Conservation (phyloP, 2,113 vertebrate species). For the Tragulus kanchil region DNA sequence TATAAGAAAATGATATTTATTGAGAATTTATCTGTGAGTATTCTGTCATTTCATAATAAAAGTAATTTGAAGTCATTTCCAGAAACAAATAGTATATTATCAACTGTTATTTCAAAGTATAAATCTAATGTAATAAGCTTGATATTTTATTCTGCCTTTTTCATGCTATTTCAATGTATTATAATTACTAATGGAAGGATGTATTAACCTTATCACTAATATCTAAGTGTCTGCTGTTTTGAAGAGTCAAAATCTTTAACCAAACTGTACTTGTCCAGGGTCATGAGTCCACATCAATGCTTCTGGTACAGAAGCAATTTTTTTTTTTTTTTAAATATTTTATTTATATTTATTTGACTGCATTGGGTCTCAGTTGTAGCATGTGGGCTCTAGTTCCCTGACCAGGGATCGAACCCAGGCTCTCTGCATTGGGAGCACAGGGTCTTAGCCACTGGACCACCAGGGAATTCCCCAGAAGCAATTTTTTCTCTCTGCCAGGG, state of each 20-base stretch:
- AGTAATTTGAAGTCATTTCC: constrained; percentile 29
- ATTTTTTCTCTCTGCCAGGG: constrained; percentile 65
- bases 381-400: too few relatives aligned
- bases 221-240: constrained; percentile 45
- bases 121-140: background rate
- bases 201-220: constrained; percentile 57
- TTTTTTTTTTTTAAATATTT: too few relatives aligned
- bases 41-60: constrained; percentile 28
- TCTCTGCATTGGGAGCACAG: too few relatives aligned
- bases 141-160: constrained; percentile 37
- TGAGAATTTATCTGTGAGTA: background rate
- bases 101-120: constrained; percentile 51
- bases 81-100: background rate
- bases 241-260: constrained; percentile 61
- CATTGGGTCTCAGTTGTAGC: too few relatives aligned
- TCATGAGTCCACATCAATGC: constrained; percentile 64
- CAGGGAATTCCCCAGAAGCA: too few relatives aligned
- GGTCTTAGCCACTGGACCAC: too few relatives aligned
- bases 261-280: constrained; percentile 34
- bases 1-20: constrained; percentile 12
- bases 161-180: constrained; percentile 48
- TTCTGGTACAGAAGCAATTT: constrained; percentile 74
- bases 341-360: too few relatives aligned
- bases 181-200: constrained; percentile 52
- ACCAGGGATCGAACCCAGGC: too few relatives aligned